A percentile compares a stretch with the other conserved stretches of the same genome.
phyloP scores from a whole-genome alignment of 2,888 invertebrate genomes.

The Drosophila nr. perissopoda region DNA sequence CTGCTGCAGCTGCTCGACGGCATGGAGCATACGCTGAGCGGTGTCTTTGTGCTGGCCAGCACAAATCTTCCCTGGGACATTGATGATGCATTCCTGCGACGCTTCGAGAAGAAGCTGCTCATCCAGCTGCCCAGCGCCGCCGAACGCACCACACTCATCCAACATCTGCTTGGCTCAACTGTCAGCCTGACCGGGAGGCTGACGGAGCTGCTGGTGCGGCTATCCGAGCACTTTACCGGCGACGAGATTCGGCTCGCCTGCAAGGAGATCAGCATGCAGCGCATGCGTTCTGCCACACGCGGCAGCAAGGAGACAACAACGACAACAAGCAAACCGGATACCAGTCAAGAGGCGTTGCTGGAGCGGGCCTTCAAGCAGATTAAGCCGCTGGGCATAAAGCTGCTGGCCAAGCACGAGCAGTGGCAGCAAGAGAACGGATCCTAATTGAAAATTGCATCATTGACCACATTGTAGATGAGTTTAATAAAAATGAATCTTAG shows the following conservation, averaged over 20 bases:
- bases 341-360: constrained; percentile 44
- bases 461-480: not conserved
- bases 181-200: constrained; percentile 60
- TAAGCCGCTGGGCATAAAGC: constrained; percentile 86
- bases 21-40: constrained; percentile 87
- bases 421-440: constrained; percentile 89
- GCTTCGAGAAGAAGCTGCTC: constrained; percentile 94
- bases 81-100: constrained; percentile 93
- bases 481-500: not conserved
- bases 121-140: constrained; percentile 90
- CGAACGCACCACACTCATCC: constrained; percentile 90
- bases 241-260: constrained; percentile 94
- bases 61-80: constrained; percentile 98
- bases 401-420: constrained; percentile 87
- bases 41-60: constrained; percentile 92
- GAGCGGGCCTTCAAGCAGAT: constrained; percentile 81
- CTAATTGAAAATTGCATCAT: constrained; percentile 20
- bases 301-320: not conserved
- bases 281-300: constrained; percentile 87
- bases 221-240: constrained; percentile 93
- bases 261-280: constrained; percentile 94
- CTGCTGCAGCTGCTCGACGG: constrained; percentile 95
- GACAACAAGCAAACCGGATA: constrained; percentile 39
- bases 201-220: constrained; percentile 85
- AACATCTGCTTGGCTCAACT: constrained; percentile 86